phyloP scores from a whole-genome alignment of 1,140 invertebrate genomes.

The Scaptomyza graminum region DNA sequence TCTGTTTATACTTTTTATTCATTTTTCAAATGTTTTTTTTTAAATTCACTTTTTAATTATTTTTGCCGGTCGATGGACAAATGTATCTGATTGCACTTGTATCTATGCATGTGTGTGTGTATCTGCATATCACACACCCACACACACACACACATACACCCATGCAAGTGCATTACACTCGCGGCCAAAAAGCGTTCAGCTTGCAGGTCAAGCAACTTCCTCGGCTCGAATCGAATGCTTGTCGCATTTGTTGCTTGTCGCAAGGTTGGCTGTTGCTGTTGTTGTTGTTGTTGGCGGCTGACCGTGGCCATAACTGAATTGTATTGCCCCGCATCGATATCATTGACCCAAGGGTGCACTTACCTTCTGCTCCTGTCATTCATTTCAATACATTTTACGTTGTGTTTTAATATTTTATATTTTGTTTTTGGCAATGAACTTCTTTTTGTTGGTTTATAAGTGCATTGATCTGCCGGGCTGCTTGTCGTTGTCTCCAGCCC shows the following conservation, averaged over 20 bases:
- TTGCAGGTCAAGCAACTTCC: constrained; percentile 75
- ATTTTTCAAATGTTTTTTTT: too few species aligned
- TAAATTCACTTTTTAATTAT: too few species aligned
- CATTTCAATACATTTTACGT: neutral
- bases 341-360: constrained; percentile 80
- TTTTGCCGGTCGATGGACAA: too few species aligned
- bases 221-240: neutral
- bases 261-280: constrained; percentile 9
- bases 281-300: neutral
- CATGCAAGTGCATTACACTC: constrained; percentile 56
- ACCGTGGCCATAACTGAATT: constrained; percentile 19
- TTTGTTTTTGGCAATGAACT: too few species aligned
- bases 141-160: constrained; percentile 11
- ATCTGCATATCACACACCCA: neutral
- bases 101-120: neutral
- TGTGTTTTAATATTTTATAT: too few species aligned
- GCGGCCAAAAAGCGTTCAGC: constrained; percentile 38
- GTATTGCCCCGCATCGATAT: constrained; percentile 45
- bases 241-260: constrained; percentile 1
- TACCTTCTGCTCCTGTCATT: constrained; percentile 61
- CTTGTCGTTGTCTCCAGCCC: constrained; percentile 48
- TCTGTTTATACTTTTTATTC: too few species aligned
- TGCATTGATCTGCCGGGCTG: constrained; percentile 60
- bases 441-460: constrained; percentile 15
- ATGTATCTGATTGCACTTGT: neutral